These are phyloP conservation scores for Piezodorus guildinii DNA, from an alignment of 1,140 invertebrate genomes.

Conservation along the genomic window DNA sequence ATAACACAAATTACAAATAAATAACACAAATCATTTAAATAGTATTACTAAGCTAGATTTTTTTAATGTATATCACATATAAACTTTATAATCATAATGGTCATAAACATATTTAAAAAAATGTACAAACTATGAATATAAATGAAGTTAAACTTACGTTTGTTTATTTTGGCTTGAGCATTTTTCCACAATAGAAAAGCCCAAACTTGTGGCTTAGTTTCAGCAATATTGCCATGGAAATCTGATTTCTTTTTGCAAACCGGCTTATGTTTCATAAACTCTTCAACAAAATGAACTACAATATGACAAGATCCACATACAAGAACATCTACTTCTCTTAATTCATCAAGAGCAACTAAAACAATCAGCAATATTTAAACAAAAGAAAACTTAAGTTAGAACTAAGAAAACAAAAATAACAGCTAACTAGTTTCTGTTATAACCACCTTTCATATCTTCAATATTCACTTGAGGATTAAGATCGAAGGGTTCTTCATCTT, in stretches of 20 bases:
- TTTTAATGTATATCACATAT: too few relatives aligned
- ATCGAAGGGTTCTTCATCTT: not conserved
- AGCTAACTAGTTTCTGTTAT: not conserved
- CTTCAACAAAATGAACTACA: constrained; percentile 65
- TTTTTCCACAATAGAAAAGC: constrained; percentile 71
- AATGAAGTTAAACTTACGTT: constrained; percentile 15
- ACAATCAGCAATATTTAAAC: constrained; percentile 22
- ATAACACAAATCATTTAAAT: too few relatives aligned
- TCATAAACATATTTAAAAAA: too few relatives aligned
- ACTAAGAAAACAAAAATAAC: not conserved
- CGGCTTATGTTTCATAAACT: constrained; percentile 58
- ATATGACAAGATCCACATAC: constrained; percentile 68
- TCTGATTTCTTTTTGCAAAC: constrained; percentile 44
- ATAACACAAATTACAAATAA: too few relatives aligned
- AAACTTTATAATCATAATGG: too few relatives aligned
- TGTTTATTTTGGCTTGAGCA: constrained; percentile 36
- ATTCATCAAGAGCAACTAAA: constrained; percentile 59
- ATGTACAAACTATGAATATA: too few relatives aligned
- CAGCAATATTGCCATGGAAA: constrained; percentile 41
- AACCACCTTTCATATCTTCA: constrained; percentile 19
- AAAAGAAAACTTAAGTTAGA: constrained; percentile 1
- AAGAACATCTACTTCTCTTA: constrained; percentile 58
- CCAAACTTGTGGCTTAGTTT: constrained; percentile 70
- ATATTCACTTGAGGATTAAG: constrained; percentile 16
- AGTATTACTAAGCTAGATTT: too few relatives aligned